phyloP scores from a whole-genome alignment of 2,113 vertebrate genomes.

The Anolis sagrei region DNA sequence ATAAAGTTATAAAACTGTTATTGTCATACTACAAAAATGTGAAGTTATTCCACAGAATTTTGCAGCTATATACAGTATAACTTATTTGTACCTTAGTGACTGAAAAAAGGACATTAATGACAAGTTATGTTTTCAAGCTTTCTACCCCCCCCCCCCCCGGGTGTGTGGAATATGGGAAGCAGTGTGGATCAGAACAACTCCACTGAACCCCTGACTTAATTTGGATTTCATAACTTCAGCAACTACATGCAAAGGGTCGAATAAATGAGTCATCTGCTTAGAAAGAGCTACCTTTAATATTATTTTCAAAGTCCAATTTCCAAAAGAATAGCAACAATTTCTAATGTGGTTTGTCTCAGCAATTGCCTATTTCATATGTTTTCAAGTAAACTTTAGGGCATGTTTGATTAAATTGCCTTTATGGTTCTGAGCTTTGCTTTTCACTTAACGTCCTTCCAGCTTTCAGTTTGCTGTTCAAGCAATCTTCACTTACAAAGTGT shows the following conservation, averaged over 20 bases:
- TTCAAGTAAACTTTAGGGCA: constrained; percentile 27
- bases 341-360: neutral
- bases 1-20: no score
- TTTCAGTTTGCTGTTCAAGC: neutral
- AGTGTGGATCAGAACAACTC: neutral
- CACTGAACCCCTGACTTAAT: neutral
- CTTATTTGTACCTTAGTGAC: neutral
- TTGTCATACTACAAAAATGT: no score
- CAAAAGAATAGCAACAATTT: neutral
- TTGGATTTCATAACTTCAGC: neutral
- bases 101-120: no score
- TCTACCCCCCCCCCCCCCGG: no score
- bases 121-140: neutral
- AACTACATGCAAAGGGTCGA: neutral
- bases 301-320: neutral
- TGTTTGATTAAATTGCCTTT: constrained; percentile 26
- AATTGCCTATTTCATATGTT: neutral
- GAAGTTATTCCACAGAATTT: no score
- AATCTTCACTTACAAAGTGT: neutral
- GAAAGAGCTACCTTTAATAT: neutral
- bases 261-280: neutral
- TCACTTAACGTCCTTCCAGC: constrained; percentile 16
- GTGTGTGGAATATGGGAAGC: neutral
- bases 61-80: no score
- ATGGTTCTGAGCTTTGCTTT: constrained; percentile 15